Evolutionary conservation across 2,113 vertebrate genomes (phyloP).

Genomic region (Haliaeetus leucogaster): DNA sequence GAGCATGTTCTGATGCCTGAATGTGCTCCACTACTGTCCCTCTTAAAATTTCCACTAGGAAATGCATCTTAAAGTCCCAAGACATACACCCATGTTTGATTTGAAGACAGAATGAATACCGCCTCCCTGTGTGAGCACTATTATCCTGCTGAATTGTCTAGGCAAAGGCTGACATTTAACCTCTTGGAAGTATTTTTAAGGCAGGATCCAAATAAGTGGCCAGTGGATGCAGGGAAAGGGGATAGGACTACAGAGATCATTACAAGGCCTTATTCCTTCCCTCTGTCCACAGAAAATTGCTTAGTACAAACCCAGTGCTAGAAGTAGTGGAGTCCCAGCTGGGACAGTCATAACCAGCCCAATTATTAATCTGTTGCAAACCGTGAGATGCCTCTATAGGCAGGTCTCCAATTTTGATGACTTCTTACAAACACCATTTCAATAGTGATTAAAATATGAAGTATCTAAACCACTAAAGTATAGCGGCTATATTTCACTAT

Average conservation of each 20-base stretch:
- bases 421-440: neutral
- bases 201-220: neutral
- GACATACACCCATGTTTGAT: neutral
- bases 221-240: neutral
- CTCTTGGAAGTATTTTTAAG: neutral
- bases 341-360: neutral
- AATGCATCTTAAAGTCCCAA: neutral
- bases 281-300: neutral
- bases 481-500: neutral
- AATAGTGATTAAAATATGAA: neutral
- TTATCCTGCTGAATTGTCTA: neutral
- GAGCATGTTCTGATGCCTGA: neutral
- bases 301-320: neutral
- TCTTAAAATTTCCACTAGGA: neutral
- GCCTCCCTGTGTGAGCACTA: neutral
- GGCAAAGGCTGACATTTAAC: neutral
- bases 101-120: neutral
- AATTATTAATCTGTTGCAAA: neutral
- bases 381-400: neutral
- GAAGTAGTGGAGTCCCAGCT: neutral
- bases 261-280: neutral
- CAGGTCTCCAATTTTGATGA: neutral
- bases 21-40: neutral
- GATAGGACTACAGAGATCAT: neutral
- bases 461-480: neutral